Percentiles rank a stretch among this genome's conserved stretches.
These are phyloP conservation scores for Drosophila quinaria DNA, from an alignment of 2,888 invertebrate species.

Conservation along the genomic window DNA sequence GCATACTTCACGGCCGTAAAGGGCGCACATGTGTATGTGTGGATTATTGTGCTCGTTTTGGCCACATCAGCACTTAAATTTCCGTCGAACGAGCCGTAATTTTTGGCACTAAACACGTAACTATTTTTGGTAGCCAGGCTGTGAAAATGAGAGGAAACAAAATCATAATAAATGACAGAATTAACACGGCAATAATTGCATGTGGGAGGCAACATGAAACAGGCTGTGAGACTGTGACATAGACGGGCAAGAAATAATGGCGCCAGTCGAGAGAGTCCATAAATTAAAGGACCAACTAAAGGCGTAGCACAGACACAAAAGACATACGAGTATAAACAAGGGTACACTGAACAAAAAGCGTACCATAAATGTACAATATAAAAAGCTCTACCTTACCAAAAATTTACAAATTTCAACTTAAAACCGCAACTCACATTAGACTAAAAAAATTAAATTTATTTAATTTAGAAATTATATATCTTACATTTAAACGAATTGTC, in stretches of 20 bases:
- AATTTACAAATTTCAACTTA: too few relatives aligned
- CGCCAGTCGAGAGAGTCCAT: constrained; percentile 12
- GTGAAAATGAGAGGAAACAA: constrained; percentile 11
- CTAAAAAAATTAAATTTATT: too few relatives aligned
- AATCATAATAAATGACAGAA: constrained; percentile 77
- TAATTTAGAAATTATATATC: too few relatives aligned
- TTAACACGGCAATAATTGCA: constrained; percentile 76
- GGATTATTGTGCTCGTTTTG: constrained; percentile 13
- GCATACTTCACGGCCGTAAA: constrained; percentile 69
- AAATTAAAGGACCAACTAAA: constrained; percentile 21
- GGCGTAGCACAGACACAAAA: constrained; percentile 20
- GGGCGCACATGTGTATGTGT: constrained; percentile 47
- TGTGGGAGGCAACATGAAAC: constrained; percentile 27
- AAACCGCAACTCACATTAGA: too few relatives aligned
- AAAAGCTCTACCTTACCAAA: too few relatives aligned
- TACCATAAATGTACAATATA: too few relatives aligned
- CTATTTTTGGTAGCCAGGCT: constrained; percentile 47
- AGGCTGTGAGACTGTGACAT: constrained; percentile 4
- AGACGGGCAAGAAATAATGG: constrained; percentile 55
- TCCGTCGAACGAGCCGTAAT: constrained; percentile 55
- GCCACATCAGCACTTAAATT: constrained; percentile 51
- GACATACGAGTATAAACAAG: constrained; percentile 7
- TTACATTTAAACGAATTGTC: too few relatives aligned
- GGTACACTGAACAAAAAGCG: not conserved
- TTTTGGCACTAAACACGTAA: constrained; percentile 70